phyloP scores from a whole-genome alignment of 2,888 invertebrate species.

The Proisotoma minuta region DNA sequence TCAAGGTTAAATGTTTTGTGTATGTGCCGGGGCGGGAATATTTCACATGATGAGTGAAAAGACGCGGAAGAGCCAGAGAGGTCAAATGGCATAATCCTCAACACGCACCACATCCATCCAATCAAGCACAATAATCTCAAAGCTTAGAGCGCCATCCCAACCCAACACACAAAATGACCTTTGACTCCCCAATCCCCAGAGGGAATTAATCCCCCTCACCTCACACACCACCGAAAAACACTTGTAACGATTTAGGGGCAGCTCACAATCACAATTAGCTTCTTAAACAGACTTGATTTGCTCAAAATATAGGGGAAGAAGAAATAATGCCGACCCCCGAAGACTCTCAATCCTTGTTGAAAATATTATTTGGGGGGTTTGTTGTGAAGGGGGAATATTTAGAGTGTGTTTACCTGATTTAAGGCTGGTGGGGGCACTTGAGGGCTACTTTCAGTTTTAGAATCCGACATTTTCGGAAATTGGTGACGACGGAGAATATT shows the following conservation, averaged over 20 bases:
- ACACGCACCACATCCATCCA: too few species aligned
- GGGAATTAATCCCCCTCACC: too few species aligned
- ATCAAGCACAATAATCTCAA: too few species aligned
- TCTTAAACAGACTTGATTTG: too few species aligned
- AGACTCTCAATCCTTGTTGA: not conserved
- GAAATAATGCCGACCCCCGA: slow-evolving; percentile 25
- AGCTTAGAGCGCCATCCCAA: too few species aligned
- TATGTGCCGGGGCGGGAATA: slow-evolving; percentile 32
- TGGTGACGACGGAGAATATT: slow-evolving; percentile 17
- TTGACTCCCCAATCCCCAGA: too few species aligned
- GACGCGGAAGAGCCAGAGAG: slow-evolving; percentile 18
- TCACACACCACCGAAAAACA: too few species aligned
- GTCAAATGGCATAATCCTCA: not conserved
- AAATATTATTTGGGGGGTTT: not conserved
- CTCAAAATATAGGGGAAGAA: too few species aligned
- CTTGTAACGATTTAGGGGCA: too few species aligned
- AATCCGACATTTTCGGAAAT: slow-evolving; percentile 32
- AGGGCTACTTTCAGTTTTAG: slow-evolving; percentile 39
- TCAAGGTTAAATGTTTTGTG: too few species aligned
- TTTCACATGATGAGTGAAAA: slow-evolving; percentile 22
- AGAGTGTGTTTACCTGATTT: slow-evolving; percentile 15
- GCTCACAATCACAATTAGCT: too few species aligned
- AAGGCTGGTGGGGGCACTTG: slow-evolving; percentile 17
- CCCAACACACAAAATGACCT: too few species aligned
- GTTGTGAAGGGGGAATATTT: not conserved